Conservation (phyloP, 2,888 invertebrate genomes). For the Fragum sueziense region DNA sequence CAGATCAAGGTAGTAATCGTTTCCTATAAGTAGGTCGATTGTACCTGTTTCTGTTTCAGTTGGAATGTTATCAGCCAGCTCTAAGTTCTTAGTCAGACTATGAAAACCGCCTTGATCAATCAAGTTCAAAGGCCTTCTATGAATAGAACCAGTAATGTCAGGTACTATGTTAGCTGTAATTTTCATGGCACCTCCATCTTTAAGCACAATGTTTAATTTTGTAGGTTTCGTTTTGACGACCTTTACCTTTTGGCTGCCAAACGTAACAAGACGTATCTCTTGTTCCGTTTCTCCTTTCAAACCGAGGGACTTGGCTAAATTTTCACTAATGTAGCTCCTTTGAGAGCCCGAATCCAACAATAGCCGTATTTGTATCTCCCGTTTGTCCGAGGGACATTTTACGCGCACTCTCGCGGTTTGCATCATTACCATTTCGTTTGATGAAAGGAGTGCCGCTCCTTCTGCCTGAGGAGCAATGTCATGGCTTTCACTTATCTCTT, state of each 20-base stretch:
- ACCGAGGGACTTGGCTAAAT: background rate
- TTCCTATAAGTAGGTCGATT: conserved; percentile 22
- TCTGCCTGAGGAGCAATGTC: background rate
- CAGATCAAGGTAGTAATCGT: conserved; percentile 24
- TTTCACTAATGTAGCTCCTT: conserved; percentile 15
- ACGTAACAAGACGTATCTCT: conserved; percentile 25
- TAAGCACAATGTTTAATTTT: conserved; percentile 13
- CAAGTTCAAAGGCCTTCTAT: conserved; percentile 15
- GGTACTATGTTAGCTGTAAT: too few relatives aligned
- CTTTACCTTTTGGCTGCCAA: conserved; percentile 7
- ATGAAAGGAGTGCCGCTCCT: too few relatives aligned
- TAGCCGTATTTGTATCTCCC: background rate
- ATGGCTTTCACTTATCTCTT: background rate
- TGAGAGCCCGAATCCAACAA: conserved; percentile 26
- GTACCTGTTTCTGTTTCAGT: background rate
- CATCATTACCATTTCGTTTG: conserved; percentile 30
- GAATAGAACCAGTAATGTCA: conserved; percentile 16
- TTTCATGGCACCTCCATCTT: too few relatives aligned
- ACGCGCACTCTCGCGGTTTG: conserved; percentile 23
- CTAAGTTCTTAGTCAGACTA: background rate
- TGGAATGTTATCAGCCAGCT: too few relatives aligned
- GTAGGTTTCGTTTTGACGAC: conserved; percentile 16
- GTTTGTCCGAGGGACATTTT: conserved; percentile 7
- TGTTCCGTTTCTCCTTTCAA: conserved; percentile 1
- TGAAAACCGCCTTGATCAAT: background rate